Evolutionary conservation across 2,797 vertebrate genomes (phyloP), one percentile per base, ranked within the genome.

Genomic region (Rhynchotus rufescens): DNA sequence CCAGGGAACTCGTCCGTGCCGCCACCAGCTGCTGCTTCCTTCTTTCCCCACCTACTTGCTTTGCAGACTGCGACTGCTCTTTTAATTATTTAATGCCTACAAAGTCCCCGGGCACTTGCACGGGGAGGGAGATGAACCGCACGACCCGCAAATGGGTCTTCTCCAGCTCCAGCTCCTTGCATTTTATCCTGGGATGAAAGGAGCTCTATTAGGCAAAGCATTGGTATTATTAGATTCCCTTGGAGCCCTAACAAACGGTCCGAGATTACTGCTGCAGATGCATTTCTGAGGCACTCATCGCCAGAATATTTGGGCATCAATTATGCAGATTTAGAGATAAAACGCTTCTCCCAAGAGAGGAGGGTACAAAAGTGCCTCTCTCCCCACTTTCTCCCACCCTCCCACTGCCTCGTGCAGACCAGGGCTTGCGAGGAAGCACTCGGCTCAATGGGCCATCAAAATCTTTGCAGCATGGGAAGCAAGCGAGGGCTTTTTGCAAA

Each of bases 181-280:
- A 75, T 96, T 94, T 96, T 93, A 96, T 94, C 89, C 90, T 61
- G 94, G 95, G 94, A 97, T 97, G 94, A 97, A 97, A 97, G 89
- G 91, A 96, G 93, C 94, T 95, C 94, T 96, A 93, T 97, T 96
- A 97, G 93, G 95, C 93, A 96, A 96, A 95, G 90, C 93, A 91
- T 82, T 56, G 22, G 95, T 84, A 78, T 96, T 96, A 97, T 96
- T 95, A 95, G 95, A 97, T 96, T 94, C 96, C 94, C 96, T 96
- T 73, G 84, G 95, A 96, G 96, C 86, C 94, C 95, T 96, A 96
- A 97, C 95, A 95, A 88, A 96, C n/a, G 80, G 96, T 96, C 96
- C 96, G 96, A 96, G 95, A 93, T 97, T 97, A 97, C 96, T 96
- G 95, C 92, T 81, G 91, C 91, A 94, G 91, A 94, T 95, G 93